Evolutionary conservation across 2,797 vertebrate species (phyloP).

Genomic region (Mionectes olivaceus): DNA sequence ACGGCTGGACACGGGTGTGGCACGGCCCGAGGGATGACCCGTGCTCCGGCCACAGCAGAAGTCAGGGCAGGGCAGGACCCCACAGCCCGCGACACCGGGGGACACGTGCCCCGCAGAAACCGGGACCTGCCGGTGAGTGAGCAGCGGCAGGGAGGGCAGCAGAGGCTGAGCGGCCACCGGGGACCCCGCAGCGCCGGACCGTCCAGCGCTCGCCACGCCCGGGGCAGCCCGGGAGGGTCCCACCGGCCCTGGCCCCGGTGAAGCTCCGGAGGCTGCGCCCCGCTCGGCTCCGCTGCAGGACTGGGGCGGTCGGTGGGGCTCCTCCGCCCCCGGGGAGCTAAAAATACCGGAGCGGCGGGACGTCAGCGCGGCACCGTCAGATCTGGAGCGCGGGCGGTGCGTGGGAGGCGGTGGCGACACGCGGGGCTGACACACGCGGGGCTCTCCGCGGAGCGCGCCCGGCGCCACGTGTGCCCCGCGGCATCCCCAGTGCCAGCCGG

Average conservation of each 20-base stretch:
- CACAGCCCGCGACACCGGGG: neutral
- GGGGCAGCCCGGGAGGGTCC: neutral
- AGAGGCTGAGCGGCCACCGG: neutral
- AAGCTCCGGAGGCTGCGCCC: neutral
- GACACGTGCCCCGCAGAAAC: fast-evolving
- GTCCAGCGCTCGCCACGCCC: fast-evolving
- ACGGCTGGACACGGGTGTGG: neutral
- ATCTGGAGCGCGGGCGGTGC: slow-evolving; percentile 31
- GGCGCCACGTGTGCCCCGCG: neutral
- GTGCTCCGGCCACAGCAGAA: neutral
- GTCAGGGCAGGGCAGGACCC: neutral
- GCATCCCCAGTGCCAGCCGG: neutral
- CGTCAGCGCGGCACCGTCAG: slow-evolving; percentile 8
- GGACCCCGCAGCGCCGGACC: neutral
- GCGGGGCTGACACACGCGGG: neutral
- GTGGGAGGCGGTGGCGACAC: slow-evolving; percentile 27
- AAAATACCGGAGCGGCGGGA: slow-evolving; percentile 23
- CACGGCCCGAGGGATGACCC: neutral
- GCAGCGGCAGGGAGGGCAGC: neutral
- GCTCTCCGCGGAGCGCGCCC: neutral
- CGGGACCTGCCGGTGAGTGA: fast-evolving
- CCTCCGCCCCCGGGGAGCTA: slow-evolving; percentile 4
- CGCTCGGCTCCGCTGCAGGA: neutral
- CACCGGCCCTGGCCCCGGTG: fast-evolving
- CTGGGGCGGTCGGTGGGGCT: neutral